Evolutionary conservation across 2,113 vertebrate species (phyloP).

Genomic region (Rhinopithecus roxellana): DNA sequence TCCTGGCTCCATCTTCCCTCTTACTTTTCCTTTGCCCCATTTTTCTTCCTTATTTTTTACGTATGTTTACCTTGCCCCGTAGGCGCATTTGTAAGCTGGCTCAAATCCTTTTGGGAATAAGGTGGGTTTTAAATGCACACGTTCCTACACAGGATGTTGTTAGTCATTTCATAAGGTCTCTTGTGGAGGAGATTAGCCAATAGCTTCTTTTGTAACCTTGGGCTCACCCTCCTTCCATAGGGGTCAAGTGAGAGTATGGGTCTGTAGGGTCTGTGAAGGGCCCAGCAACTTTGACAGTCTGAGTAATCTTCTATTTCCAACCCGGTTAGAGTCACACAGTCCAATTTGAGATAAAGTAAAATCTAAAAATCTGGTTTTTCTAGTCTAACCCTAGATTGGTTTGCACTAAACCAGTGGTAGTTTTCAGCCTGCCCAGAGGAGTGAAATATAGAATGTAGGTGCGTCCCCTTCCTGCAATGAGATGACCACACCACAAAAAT

Average conservation of each 20-base stretch:
- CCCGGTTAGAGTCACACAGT: not conserved
- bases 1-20: not conserved
- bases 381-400: not conserved
- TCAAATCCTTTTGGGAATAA: not conserved
- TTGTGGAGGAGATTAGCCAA: not conserved
- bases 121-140: not conserved
- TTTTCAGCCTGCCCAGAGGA: not conserved
- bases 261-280: not conserved
- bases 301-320: not conserved
- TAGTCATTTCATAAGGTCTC: constrained; percentile 26
- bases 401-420: not conserved
- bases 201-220: not conserved
- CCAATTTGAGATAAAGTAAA: not conserved
- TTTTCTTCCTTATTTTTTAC: not conserved
- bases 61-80: not conserved
- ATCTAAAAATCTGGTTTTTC: not conserved
- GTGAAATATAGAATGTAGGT: not conserved
- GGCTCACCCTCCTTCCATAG: not conserved
- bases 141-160: not conserved
- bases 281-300: not conserved
- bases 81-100: not conserved
- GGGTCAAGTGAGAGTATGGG: not conserved
- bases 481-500: not conserved
- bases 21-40: not conserved
- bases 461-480: not conserved